Base-by-base conservation (phyloP, 2,797 vertebrate species). In the Heliangelus exortis region DNA sequence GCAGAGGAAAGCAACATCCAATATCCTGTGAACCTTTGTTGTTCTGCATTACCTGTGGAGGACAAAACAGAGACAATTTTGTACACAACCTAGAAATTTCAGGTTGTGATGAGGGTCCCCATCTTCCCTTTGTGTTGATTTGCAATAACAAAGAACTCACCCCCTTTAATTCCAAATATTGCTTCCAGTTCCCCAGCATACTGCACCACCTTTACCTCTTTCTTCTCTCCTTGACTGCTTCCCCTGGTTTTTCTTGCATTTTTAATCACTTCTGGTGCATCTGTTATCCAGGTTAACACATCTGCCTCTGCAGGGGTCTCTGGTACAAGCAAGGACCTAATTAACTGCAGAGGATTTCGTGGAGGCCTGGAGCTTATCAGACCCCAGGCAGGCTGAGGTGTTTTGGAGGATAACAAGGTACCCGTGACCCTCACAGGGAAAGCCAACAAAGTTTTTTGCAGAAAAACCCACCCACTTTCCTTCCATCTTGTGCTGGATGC, bases 201-300 rank as follows among this genome's bases (percentile, higher is more conserved):
- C 53, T n/a, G 28, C 51, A 34, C 54, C 51, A 57, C 79, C 65
- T 79, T 47, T 43, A 84, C 54, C 54, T 61, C 63, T 47, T 71
- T 23, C 43, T 41, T 51, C 48, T 47, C 79, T 66, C 74, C 75
- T 80, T 72, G 58, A 58, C 85, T 62, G 79, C 79, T 62, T 88
- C 69, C 36, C 54, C 48, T n/a, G 22, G 16, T 81, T 84, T 36
- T 51, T 72, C 54, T 80, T 84, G 88, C 80, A 80, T 84, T 76
- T 91, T 69, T 91, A 84, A 88, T 81, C 43, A 62, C 59, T 93
- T 41, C 84, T 88, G 75, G 59, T 72, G 75, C 75, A 65, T 80
- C 79, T 45, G 43, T 36, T 91, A 53, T 80, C 69, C 69, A 76
- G 88, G 92, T 84, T 91, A 88, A 80, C 5, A 10, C 65, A 76